These are phyloP conservation scores for Merodon equestris DNA, from an alignment of 2,888 invertebrate genomes.

Conservation along the genomic window DNA sequence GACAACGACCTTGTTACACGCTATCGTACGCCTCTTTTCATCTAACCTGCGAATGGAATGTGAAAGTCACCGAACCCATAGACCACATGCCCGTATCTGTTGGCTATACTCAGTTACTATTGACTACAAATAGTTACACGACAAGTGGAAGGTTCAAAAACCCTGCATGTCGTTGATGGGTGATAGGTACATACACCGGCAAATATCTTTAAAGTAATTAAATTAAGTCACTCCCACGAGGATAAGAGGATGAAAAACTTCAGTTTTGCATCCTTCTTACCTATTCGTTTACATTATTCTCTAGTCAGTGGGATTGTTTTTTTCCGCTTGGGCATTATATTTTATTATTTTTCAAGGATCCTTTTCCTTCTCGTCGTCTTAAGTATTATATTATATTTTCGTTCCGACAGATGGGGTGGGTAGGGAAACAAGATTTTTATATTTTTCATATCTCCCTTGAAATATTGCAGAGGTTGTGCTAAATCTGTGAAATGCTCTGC, in stretches of 20 bases:
- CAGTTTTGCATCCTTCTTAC: background rate
- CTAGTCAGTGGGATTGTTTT: constrained; percentile 16
- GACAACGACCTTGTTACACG: constrained; percentile 18
- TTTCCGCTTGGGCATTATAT: no score
- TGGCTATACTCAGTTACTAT: constrained; percentile 6
- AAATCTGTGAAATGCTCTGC: constrained; percentile 16
- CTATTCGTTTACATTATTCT: constrained; percentile 4
- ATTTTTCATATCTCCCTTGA: constrained; percentile 38
- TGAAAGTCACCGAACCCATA: background rate
- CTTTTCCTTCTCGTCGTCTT: no score
- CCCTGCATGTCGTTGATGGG: background rate
- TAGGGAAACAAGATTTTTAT: constrained; percentile 35
- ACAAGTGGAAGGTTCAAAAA: constrained; percentile 19
- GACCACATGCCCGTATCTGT: background rate
- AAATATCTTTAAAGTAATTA: constrained; percentile 25
- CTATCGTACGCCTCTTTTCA: no score
- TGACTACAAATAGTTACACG: constrained; percentile 13
- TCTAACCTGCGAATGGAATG: background rate
- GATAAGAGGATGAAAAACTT: background rate
- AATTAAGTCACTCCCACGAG: constrained; percentile 27
- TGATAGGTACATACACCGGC: no score
- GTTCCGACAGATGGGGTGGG: no score
- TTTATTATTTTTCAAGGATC: constrained; percentile 45
- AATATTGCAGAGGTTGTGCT: constrained; percentile 33
- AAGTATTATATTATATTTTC: no score